Evolutionary conservation across 2,113 vertebrate species (phyloP).

Genomic region (Arenaria interpres): DNA sequence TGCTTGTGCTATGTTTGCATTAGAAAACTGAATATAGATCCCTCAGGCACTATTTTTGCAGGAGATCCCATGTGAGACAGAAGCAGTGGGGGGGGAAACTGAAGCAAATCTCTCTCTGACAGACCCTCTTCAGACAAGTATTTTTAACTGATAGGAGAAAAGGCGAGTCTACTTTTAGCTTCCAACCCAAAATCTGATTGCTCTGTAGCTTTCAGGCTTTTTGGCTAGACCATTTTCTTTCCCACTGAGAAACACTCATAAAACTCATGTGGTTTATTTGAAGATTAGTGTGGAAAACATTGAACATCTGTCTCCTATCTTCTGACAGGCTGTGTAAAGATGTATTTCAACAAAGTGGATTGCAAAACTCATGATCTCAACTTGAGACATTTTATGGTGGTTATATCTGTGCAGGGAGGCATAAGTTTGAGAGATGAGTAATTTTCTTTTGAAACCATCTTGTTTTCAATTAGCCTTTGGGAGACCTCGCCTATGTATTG

Average conservation of each 20-base stretch:
- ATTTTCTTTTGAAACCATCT: slow-evolving; percentile 32
- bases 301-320: slow-evolving; percentile 21
- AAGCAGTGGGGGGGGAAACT: not conserved
- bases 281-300: slow-evolving; percentile 29
- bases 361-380: slow-evolving; percentile 33
- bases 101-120: slow-evolving; percentile 48
- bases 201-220: slow-evolving; percentile 33
- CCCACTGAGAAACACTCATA: slow-evolving; percentile 21
- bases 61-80: slow-evolving; percentile 19
- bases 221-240: slow-evolving; percentile 37
- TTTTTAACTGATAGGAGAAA: slow-evolving; percentile 42
- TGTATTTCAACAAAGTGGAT: not conserved
- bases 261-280: slow-evolving; percentile 22
- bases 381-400: not conserved
- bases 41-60: slow-evolving; percentile 62
- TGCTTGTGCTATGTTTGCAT: slow-evolving; percentile 64
- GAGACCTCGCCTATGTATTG: not conserved
- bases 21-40: slow-evolving; percentile 65
- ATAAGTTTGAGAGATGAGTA: not conserved
- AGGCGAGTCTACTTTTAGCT: not conserved
- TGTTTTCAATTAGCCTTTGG: not conserved
- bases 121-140: slow-evolving; percentile 39
- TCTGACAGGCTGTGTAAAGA: slow-evolving; percentile 28
- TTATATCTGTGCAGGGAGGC: not conserved
- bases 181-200: not conserved